Evolutionary conservation across 1,140 invertebrate species (phyloP), one percentile per base, ranked within the genome.

Genomic region (Harpegnathos saltator): DNA sequence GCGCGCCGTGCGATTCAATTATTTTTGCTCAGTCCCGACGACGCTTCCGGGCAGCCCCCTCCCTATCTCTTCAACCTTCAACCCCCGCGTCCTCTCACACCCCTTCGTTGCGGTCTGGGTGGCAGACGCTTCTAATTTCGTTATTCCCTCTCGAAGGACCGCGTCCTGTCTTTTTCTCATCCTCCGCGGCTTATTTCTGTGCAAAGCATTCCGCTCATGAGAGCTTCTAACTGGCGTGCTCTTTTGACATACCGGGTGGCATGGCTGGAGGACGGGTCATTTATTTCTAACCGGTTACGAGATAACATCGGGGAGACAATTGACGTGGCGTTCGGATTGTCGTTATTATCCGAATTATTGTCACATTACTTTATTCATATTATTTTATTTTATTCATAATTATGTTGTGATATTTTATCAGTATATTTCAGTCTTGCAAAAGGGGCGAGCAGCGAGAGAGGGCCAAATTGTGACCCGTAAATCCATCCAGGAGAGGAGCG

Each of bases 1-100:
- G 89, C 86, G 89, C 84, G 83, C 81, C 82, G 89, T 89, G 90
- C 89, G 89, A 92, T 94, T 93, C 90, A 93, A 94, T 94, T 94
- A 94, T 93, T 91, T 93, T 91, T 91, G 89, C 80, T 91, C 85
- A 85, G 87, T 69, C 88, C 72, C 82, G 82, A 84, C 85, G 75
- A 83, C 74, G 68, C 87, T 89, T 89, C 75, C 83, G 72, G 72
- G 84, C 63, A 82, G 65, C 80, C 84, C 33, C 63, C 71, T 44
- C 33, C 63, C 71, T 44, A 44, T 80, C 75, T 33, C 75, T 56
- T 44, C 24, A 29, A 12, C 22, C 63, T 68, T 75, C 83, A 82
- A 29, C 62, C 84, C 83, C 38, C 72, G 69, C 44, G 48, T 29
- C 62, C n/a, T 1, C n/a, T 48, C 78, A 61, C 29, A 48, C 61